Evolutionary conservation across 2,888 invertebrate species (phyloP).

Genomic region (Habroteleia sp.): DNA sequence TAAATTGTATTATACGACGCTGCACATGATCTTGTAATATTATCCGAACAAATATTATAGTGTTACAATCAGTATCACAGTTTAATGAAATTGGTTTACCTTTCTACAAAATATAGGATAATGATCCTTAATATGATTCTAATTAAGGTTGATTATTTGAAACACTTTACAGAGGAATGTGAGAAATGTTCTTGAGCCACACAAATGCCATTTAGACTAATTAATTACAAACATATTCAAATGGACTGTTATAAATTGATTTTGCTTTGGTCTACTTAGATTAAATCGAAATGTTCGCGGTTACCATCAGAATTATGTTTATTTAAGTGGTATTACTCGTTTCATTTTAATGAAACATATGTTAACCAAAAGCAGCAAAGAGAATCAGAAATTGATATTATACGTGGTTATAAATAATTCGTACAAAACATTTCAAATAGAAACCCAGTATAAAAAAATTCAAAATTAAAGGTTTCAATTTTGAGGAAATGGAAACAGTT

Average conservation of each 20-base stretch:
- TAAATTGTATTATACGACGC: not conserved
- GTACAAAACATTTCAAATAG: too few species aligned
- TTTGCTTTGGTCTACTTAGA: conserved; percentile 3
- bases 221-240: conserved; percentile 29
- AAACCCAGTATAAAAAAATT: too few species aligned
- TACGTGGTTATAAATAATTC: too few species aligned
- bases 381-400: too few species aligned
- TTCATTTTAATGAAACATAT: not conserved
- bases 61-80: conserved; percentile 11
- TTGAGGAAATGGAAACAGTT: too few species aligned
- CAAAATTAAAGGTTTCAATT: too few species aligned
- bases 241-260: conserved; percentile 8
- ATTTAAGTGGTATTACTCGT: not conserved
- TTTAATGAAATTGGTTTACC: conserved; percentile 21
- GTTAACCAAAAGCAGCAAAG: too few species aligned
- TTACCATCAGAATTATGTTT: not conserved
- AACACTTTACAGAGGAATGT: conserved; percentile 5
- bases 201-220: conserved; percentile 19
- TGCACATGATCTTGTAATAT: conserved; percentile 3
- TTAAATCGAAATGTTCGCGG: conserved; percentile 9
- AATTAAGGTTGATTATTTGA: conserved; percentile 22
- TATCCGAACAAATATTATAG: not conserved
- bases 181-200: not conserved
- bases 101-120: conserved; percentile 7
- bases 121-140: conserved; percentile 5